phyloP scores from a whole-genome alignment of 2,888 invertebrate species.

The Timandra comae region DNA sequence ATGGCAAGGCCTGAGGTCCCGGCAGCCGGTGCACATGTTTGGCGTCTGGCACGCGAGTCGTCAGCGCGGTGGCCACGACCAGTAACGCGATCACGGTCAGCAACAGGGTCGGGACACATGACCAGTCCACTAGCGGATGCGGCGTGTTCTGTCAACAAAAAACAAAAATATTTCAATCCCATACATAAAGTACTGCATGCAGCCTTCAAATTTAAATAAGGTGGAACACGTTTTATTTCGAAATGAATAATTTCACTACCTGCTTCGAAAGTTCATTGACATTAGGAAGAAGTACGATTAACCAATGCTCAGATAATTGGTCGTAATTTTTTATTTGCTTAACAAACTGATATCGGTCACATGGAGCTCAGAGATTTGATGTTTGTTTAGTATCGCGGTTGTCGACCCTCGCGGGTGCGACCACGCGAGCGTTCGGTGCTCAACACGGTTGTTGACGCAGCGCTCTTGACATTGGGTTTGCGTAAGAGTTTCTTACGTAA shows the following conservation, averaged over 20 bases:
- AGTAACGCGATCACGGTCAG: slow-evolving; percentile 45
- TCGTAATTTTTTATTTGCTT: slow-evolving; percentile 12
- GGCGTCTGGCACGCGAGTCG: slow-evolving; percentile 38
- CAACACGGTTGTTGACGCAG: slow-evolving; percentile 27
- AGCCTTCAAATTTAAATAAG: too few relatives aligned
- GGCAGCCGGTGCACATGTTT: slow-evolving; percentile 73
- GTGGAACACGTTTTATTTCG: not conserved
- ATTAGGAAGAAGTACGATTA: too few relatives aligned
- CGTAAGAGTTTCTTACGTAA: slow-evolving; percentile 46
- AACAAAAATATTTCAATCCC: too few relatives aligned
- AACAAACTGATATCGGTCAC: slow-evolving; percentile 12
- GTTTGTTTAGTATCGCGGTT: slow-evolving; percentile 52
- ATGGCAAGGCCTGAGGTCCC: slow-evolving; percentile 83
- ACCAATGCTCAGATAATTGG: slow-evolving; percentile 7
- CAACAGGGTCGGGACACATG: slow-evolving; percentile 59
- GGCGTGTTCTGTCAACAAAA: slow-evolving; percentile 45
- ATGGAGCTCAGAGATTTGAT: slow-evolving; percentile 21
- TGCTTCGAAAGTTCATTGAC: too few relatives aligned
- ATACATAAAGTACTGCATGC: too few relatives aligned
- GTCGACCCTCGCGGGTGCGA: slow-evolving; percentile 31
- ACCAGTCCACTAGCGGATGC: slow-evolving; percentile 61
- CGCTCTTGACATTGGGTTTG: slow-evolving; percentile 68
- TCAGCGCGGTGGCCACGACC: slow-evolving; percentile 44
- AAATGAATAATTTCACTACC: not conserved
- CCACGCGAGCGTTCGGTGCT: slow-evolving; percentile 15